Evolutionary conservation across 2,888 invertebrate species (phyloP).

Genomic region (Drosophila aldrichi): DNA sequence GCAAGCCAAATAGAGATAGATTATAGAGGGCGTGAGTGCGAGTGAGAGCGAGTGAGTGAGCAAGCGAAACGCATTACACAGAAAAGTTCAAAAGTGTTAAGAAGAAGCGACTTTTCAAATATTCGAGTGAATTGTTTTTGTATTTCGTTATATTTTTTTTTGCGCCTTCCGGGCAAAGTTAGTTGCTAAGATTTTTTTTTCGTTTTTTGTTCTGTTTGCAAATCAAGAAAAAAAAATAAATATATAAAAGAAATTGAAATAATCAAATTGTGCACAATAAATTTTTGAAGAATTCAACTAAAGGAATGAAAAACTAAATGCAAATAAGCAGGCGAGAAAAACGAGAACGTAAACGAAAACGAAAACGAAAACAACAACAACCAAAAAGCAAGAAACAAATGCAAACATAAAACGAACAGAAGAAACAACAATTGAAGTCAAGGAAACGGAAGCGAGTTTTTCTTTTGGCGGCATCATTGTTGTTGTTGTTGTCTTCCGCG

Average conservation of each 20-base stretch:
- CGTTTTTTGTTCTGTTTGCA: conserved; percentile 45
- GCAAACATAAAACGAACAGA: conserved; percentile 21
- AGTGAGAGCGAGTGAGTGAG: background rate
- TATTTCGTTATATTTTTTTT: conserved; percentile 6
- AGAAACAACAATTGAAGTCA: conserved; percentile 11
- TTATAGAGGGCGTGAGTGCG: no score
- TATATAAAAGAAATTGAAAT: conserved; percentile 12
- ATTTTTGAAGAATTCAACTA: conserved; percentile 28
- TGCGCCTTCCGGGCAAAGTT: conserved; percentile 2
- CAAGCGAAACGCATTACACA: conserved; percentile 5
- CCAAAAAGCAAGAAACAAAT: background rate
- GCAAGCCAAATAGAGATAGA: background rate
- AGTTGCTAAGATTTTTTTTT: conserved; percentile 36
- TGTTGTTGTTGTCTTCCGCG: conserved; percentile 22
- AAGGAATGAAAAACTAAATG: conserved; percentile 44
- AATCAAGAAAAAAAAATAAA: conserved; percentile 34
- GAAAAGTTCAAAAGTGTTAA: conserved; percentile 12
- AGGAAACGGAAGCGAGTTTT: conserved; percentile 26
- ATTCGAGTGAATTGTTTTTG: conserved; percentile 16
- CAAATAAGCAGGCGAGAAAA: conserved; percentile 27
- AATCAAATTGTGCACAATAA: conserved; percentile 15
- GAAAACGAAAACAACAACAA: conserved; percentile 14
- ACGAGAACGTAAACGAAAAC: background rate
- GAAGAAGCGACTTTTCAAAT: conserved; percentile 18
- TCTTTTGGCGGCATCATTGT: conserved; percentile 22